These are phyloP conservation scores for Holothuria glaberrima DNA, from an alignment of 35 echinoderm and acorn worm genomes.

Conservation along the genomic window DNA sequence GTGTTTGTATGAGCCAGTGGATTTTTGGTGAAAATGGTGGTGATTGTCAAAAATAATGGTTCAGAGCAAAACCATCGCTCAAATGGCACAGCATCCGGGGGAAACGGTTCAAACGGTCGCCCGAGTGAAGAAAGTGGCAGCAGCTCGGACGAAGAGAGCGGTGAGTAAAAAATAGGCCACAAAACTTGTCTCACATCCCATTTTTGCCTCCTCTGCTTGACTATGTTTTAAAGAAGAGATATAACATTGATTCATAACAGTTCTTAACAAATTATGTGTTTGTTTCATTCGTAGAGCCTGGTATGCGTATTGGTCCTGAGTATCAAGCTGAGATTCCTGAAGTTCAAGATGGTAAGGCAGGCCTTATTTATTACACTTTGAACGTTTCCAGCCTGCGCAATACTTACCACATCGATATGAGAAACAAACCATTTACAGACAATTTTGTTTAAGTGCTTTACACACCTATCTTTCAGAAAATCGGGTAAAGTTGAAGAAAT, in stretches of 20 bases:
- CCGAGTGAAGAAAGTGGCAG: conserved; percentile 95
- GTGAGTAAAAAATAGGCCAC: conserved; percentile 36
- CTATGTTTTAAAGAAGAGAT: neutral
- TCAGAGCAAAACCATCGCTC: conserved; percentile 88
- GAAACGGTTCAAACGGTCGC: conserved; percentile 87
- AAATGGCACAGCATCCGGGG: conserved; percentile 87
- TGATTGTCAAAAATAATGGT: conserved; percentile 89
- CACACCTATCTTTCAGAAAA: no score
- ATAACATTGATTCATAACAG: neutral
- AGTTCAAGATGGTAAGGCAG: conserved; percentile 74
- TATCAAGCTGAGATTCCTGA: conserved; percentile 96
- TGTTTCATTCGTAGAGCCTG: conserved; percentile 75
- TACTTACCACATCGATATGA: no score
- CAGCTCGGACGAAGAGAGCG: conserved; percentile 97
- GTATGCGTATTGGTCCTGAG: conserved; percentile 93
- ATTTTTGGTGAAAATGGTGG: conserved; percentile 70
- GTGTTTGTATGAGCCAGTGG: no score
- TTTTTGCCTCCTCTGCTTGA: neutral
- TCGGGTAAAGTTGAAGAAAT: no score
- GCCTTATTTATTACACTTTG: neutral
- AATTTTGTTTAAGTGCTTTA: no score
- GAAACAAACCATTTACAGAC: no score
- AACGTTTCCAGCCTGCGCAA: neutral
- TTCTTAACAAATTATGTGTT: neutral
- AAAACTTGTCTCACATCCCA: neutral